Evolutionary conservation across 2,797 vertebrate species (phyloP).

Genomic region (Lerista edwardsae): DNA sequence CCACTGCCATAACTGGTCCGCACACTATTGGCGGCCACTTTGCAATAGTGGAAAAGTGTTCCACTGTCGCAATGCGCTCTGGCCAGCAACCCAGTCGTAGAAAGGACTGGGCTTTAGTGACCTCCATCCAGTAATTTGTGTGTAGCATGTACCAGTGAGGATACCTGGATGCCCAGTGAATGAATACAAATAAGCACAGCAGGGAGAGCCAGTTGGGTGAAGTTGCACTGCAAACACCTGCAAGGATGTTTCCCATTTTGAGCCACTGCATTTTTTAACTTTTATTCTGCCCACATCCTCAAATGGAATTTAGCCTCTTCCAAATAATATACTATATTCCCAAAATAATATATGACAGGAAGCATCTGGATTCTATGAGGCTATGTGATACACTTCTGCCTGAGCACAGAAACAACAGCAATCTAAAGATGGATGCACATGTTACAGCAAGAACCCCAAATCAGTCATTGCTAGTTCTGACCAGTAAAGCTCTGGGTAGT

Average conservation of each 20-base stretch:
- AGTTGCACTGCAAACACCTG: neutral
- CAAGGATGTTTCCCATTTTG: neutral
- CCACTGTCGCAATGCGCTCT: no score
- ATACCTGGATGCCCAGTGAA: neutral
- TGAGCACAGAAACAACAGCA: neutral
- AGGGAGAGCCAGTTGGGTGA: neutral
- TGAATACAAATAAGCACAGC: neutral
- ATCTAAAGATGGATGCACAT: no score
- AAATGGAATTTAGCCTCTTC: neutral
- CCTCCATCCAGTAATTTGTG: neutral
- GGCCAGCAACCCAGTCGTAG: no score
- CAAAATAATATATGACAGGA: no score
- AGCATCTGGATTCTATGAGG: rapidly evolving
- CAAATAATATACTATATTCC: no score
- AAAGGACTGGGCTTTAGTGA: no score
- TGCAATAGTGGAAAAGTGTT: no score
- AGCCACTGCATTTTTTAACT: neutral
- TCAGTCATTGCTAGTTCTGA: no score
- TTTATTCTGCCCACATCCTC: neutral
- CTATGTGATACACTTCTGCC: neutral
- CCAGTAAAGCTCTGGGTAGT: no score
- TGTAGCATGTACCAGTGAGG: neutral
- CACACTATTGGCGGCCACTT: no score
- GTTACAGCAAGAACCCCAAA: no score
- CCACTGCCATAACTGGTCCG: no score